phyloP scores from a whole-genome alignment of 2,888 invertebrate genomes.

The Aethes cnicana region DNA sequence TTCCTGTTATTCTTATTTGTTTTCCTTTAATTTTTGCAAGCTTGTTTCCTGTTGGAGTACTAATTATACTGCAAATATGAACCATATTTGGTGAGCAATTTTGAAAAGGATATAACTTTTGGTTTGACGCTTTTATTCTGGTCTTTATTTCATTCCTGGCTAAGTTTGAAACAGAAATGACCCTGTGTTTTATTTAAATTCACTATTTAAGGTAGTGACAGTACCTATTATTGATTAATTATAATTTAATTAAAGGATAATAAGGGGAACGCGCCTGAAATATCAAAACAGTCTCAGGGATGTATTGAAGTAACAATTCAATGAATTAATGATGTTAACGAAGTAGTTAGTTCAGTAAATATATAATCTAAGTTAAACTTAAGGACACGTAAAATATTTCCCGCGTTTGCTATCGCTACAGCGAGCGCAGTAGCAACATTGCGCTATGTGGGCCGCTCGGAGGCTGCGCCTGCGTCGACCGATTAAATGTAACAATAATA shows the following conservation, averaged over 20 bases:
- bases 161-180: too few species aligned
- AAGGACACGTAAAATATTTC: too few species aligned
- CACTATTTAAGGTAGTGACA: conserved; percentile 4
- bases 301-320: too few species aligned
- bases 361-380: too few species aligned
- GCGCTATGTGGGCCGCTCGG: conserved; percentile 28
- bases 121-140: too few species aligned
- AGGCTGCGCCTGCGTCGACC: conserved; percentile 24
- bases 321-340: not conserved
- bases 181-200: too few species aligned
- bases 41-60: not conserved
- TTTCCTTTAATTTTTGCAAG: not conserved
- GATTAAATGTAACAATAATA: conserved; percentile 19
- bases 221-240: not conserved
- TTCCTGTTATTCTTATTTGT: conserved; percentile 6
- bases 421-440: conserved; percentile 5
- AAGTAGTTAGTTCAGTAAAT: too few species aligned
- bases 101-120: too few species aligned
- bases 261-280: too few species aligned
- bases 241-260: not conserved
- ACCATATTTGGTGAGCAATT: too few species aligned
- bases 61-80: conserved; percentile 3
- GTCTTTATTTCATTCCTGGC: too few species aligned
- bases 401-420: conserved; percentile 15
- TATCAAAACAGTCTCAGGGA: too few species aligned